These are phyloP conservation scores for Amblyraja radiata DNA, from an alignment of 2,797 vertebrate species.

Conservation along the genomic window DNA sequence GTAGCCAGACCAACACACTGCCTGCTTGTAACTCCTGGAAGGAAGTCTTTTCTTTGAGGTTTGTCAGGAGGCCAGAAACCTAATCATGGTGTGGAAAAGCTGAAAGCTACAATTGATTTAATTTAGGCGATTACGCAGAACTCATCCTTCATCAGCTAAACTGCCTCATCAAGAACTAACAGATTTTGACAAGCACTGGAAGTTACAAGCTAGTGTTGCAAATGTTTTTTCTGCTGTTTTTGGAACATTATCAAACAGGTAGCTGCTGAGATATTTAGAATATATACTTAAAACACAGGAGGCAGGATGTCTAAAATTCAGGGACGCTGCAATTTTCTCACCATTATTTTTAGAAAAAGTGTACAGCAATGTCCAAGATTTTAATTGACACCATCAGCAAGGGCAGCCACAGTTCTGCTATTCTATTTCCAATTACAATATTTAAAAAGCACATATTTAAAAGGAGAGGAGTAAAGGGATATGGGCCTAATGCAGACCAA, in stretches of 20 bases:
- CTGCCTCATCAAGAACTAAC: not conserved
- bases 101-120: slow-evolving; percentile 7
- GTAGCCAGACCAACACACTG: not conserved
- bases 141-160: not conserved
- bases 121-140: not conserved
- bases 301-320: not conserved
- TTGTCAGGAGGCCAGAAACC: not conserved
- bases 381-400: not conserved
- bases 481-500: no score
- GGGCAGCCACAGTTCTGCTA: not conserved
- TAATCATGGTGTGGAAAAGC: not conserved
- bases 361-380: not conserved
- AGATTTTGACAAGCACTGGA: slow-evolving; percentile 20
- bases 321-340: not conserved
- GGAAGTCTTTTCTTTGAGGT: not conserved
- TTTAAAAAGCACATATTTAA: no score
- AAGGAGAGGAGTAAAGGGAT: no score
- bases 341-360: not conserved
- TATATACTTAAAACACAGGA: not conserved
- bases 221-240: not conserved
- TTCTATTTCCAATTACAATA: not conserved
- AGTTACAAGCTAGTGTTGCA: not conserved
- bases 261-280: not conserved
- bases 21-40: not conserved
- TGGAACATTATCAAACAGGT: not conserved